phyloP scores from a whole-genome alignment of 2,888 invertebrate species.

The Noctua janthina region DNA sequence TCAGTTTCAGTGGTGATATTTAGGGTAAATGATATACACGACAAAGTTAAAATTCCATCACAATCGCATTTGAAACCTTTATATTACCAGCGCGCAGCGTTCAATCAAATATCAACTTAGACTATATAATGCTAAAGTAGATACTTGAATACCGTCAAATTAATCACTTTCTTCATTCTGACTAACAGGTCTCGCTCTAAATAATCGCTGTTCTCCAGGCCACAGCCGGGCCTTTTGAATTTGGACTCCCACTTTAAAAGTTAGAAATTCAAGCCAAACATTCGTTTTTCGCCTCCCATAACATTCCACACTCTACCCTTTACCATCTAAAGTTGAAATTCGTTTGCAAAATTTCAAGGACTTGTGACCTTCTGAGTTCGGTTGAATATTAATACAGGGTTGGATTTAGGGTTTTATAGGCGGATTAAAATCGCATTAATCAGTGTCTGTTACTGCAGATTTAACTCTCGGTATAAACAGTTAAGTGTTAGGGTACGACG shows the following conservation, averaged over 20 bases:
- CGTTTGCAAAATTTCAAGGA: slow-evolving; percentile 68
- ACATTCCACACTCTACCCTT: slow-evolving; percentile 69
- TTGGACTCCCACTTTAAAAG: slow-evolving; percentile 87
- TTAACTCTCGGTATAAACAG: slow-evolving; percentile 90
- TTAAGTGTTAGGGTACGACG: slow-evolving; percentile 89
- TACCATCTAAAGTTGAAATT: slow-evolving; percentile 76
- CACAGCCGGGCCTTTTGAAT: slow-evolving; percentile 76
- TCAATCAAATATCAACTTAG: not conserved
- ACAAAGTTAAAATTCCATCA: not conserved
- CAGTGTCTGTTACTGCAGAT: slow-evolving; percentile 91
- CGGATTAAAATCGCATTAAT: slow-evolving; percentile 93
- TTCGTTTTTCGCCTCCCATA: slow-evolving; percentile 65
- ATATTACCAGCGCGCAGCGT: not conserved
- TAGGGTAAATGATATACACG: not conserved
- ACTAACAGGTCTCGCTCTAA: slow-evolving; percentile 21
- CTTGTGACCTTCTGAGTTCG: slow-evolving; percentile 88
- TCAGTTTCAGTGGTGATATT: not conserved
- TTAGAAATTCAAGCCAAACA: slow-evolving; percentile 79
- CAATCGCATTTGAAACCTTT: not conserved
- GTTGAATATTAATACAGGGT: slow-evolving; percentile 89
- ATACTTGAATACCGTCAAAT: not conserved
- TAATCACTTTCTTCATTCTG: slow-evolving; percentile 4
- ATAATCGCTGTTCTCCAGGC: slow-evolving; percentile 55
- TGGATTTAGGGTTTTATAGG: slow-evolving; percentile 91
- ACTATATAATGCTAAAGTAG: not conserved